These are phyloP conservation scores for Eupeodes luniger DNA, from an alignment of 2,888 invertebrate genomes.

Conservation along the genomic window DNA sequence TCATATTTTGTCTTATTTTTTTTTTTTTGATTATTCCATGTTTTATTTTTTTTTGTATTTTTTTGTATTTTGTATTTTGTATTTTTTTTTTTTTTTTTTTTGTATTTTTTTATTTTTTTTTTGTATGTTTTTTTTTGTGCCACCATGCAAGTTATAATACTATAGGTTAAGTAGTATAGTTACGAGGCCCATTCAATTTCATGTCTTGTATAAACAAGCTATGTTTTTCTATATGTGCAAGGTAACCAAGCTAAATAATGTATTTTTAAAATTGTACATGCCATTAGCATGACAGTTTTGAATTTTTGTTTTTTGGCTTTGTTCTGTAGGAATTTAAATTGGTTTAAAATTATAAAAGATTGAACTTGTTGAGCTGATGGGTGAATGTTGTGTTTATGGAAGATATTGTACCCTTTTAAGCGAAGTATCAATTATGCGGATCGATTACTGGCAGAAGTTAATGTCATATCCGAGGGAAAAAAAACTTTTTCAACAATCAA, in stretches of 20 bases:
- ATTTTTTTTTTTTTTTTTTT: no score
- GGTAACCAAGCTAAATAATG: constrained; percentile 34
- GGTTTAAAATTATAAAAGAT: not conserved
- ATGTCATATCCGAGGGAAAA: no score
- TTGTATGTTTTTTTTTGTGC: no score
- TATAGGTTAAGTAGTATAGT: not conserved
- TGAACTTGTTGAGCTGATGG: not conserved
- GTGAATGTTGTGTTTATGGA: not conserved
- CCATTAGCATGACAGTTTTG: constrained; percentile 45
- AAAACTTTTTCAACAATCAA: no score
- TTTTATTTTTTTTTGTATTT: no score
- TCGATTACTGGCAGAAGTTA: no score
- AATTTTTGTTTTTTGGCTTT: not conserved
- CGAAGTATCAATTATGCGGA: no score
- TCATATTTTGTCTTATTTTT: no score
- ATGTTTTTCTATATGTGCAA: constrained; percentile 6
- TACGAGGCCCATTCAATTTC: constrained; percentile 48
- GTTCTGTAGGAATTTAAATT: constrained; percentile 38
- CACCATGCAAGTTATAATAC: not conserved
- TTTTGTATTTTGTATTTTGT: no score
- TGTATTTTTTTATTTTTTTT: no score
- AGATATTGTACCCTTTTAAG: no score
- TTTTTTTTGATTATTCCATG: no score
- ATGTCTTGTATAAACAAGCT: constrained; percentile 48
- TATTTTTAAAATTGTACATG: constrained; percentile 49